phyloP scores from a whole-genome alignment of 2,797 vertebrate genomes.

The Pampus argenteus region DNA sequence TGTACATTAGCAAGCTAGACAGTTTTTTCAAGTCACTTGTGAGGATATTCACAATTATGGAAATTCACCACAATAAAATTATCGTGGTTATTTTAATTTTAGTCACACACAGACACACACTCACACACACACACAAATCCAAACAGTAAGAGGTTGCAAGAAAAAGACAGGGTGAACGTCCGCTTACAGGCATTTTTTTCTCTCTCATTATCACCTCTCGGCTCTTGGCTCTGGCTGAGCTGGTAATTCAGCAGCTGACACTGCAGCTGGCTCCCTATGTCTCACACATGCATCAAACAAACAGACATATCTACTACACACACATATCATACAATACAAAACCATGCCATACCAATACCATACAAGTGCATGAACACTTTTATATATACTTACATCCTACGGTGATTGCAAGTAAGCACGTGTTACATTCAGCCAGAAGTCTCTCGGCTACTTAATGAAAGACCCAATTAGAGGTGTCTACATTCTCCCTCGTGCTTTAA shows the following conservation, averaged over 20 bases:
- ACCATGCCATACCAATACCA: background rate
- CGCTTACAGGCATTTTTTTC: slow-evolving; percentile 38
- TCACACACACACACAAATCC: background rate
- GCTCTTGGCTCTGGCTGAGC: slow-evolving; percentile 29
- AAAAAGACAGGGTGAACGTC: slow-evolving; percentile 20
- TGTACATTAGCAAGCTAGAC: too few relatives aligned
- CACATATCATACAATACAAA: background rate
- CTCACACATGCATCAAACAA: slow-evolving; percentile 14
- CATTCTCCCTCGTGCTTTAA: slow-evolving; percentile 4
- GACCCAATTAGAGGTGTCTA: slow-evolving; percentile 40
- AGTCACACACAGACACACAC: background rate
- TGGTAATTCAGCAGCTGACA: slow-evolving; percentile 51
- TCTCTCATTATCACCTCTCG: slow-evolving; percentile 67
- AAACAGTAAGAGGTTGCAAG: background rate
- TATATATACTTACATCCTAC: background rate
- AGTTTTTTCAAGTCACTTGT: too few relatives aligned
- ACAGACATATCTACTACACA: slow-evolving; percentile 1
- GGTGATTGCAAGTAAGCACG: slow-evolving; percentile 22
- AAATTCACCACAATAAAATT: too few relatives aligned
- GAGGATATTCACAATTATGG: too few relatives aligned
- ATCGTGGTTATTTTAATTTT: too few relatives aligned
- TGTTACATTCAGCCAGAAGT: slow-evolving; percentile 24
- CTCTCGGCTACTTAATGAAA: slow-evolving; percentile 31
- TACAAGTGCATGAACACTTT: slow-evolving; percentile 17
- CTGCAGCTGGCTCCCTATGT: slow-evolving; percentile 57